Conservation (phyloP, 1,140 invertebrate genomes). For the Leucophenga varia region DNA sequence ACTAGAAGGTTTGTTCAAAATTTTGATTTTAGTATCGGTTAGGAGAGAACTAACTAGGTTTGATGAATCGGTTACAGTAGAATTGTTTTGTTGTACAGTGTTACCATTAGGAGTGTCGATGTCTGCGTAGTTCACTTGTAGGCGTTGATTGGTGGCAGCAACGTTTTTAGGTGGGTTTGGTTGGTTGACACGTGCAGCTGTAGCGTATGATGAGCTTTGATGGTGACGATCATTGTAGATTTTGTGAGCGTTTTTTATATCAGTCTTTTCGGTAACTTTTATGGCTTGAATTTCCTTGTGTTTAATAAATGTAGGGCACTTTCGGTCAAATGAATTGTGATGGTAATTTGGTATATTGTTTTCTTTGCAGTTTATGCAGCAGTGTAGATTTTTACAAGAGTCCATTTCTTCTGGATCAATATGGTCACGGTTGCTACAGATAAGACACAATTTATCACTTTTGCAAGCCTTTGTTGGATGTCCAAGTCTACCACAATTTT, state of each 20-base stretch:
- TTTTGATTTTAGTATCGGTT: no score
- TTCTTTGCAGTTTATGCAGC: conserved; percentile 10
- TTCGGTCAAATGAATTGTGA: conserved; percentile 4
- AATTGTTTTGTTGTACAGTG: no score
- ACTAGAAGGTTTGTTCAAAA: background rate
- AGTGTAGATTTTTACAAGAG: background rate
- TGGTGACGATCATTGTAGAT: conserved; percentile 9
- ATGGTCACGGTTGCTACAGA: background rate
- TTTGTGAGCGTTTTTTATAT: conserved; percentile 1
- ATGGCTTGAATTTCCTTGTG: conserved; percentile 8
- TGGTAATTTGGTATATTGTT: conserved; percentile 3
- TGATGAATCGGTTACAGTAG: no score
- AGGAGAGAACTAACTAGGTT: no score
- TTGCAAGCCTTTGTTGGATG: conserved; percentile 1
- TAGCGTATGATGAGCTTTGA: background rate
- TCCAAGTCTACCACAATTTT: conserved; percentile 6
- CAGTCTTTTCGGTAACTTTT: conserved; percentile 4
- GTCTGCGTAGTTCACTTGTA: no score
- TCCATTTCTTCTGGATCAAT: background rate
- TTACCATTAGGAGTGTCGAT: no score
- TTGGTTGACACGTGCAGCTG: no score
- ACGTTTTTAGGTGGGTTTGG: no score
- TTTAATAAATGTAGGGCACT: conserved; percentile 9
- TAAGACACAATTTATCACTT: conserved; percentile 5
- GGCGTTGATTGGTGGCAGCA: no score